Conservation (phyloP, 1,140 invertebrate species). For the Grapholita molesta region DNA sequence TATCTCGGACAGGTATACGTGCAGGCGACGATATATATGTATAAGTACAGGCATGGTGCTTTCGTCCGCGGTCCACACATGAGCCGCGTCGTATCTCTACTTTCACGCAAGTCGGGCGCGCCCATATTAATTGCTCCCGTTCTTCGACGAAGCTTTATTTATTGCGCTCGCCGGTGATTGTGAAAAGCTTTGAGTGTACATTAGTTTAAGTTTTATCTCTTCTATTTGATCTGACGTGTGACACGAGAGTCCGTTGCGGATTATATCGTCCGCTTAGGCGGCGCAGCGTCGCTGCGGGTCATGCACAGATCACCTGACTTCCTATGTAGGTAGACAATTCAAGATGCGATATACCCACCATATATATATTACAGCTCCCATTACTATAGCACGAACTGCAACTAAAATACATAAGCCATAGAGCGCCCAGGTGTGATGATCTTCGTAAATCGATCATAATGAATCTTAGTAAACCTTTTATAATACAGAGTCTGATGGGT, state of each 20-base stretch:
- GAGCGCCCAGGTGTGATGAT: too few relatives aligned
- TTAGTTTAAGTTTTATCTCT: slow-evolving; percentile 68
- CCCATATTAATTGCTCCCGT: slow-evolving; percentile 77
- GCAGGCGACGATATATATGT: background rate
- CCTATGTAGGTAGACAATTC: too few relatives aligned
- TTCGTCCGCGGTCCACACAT: slow-evolving; percentile 36
- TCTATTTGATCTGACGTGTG: slow-evolving; percentile 61
- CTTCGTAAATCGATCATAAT: too few relatives aligned
- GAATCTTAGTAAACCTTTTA: background rate
- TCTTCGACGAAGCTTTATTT: slow-evolving; percentile 75
- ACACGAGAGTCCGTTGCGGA: slow-evolving; percentile 43
- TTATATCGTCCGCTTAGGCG: slow-evolving; percentile 23
- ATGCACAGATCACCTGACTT: background rate
- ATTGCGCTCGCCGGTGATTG: slow-evolving; percentile 65
- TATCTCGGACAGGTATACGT: background rate
- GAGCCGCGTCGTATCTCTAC: slow-evolving; percentile 49
- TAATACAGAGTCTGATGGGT: background rate
- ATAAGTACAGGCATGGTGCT: background rate
- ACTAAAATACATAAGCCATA: too few relatives aligned
- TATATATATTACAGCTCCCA: background rate
- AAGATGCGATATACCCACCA: too few relatives aligned
- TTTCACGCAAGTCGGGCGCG: slow-evolving; percentile 68
- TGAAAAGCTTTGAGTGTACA: slow-evolving; percentile 70
- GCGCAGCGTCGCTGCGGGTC: background rate
- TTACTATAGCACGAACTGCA: too few relatives aligned